A percentile compares a stretch with the other conserved stretches of the same genome.
Evolutionary conservation across 1,140 invertebrate genomes (phyloP).

Genomic region (Phortica variegata): DNA sequence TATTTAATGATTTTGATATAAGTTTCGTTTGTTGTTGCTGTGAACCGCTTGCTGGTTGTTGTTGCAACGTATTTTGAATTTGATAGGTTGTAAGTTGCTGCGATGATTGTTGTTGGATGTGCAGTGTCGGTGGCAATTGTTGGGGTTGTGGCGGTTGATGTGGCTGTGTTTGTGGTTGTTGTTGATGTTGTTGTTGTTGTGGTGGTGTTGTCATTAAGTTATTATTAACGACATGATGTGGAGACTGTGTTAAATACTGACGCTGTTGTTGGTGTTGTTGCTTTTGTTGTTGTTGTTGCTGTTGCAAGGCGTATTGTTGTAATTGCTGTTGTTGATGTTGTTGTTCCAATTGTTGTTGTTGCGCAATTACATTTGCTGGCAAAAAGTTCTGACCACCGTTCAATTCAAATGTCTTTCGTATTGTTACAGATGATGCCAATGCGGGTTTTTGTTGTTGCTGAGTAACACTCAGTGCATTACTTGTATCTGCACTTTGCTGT

Average conservation of each 20-base stretch:
- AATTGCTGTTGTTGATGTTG: conserved; percentile 24
- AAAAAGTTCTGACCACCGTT: conserved; percentile 41
- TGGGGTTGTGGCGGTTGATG: conserved; percentile 39
- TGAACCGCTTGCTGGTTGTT: conserved; percentile 26
- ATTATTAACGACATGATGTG: not conserved
- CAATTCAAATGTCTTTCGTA: conserved; percentile 28
- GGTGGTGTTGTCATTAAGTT: conserved; percentile 19
- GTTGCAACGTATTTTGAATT: conserved; percentile 49
- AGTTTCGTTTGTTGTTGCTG: conserved; percentile 32
- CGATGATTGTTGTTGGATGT: conserved; percentile 36
- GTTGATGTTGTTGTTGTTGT: conserved; percentile 47
- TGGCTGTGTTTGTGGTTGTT: conserved; percentile 40
- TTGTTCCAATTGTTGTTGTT: conserved; percentile 27
- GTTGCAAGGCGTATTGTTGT: conserved; percentile 15
- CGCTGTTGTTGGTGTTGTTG: conserved; percentile 46
- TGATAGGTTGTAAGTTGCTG: conserved; percentile 48
- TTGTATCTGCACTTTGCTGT: conserved; percentile 34
- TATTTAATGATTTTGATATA: conserved; percentile 46
- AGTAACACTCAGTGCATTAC: conserved; percentile 30
- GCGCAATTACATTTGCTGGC: conserved; percentile 28
- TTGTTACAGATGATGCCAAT: conserved; percentile 25
- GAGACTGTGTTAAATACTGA: conserved; percentile 3
- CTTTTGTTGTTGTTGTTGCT: conserved; percentile 31
- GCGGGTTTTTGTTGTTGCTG: conserved; percentile 9
- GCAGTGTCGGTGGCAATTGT: conserved; percentile 35